These are phyloP conservation scores for Rhea pennata DNA, from an alignment of 2,113 vertebrate species.

Conservation along the genomic window DNA sequence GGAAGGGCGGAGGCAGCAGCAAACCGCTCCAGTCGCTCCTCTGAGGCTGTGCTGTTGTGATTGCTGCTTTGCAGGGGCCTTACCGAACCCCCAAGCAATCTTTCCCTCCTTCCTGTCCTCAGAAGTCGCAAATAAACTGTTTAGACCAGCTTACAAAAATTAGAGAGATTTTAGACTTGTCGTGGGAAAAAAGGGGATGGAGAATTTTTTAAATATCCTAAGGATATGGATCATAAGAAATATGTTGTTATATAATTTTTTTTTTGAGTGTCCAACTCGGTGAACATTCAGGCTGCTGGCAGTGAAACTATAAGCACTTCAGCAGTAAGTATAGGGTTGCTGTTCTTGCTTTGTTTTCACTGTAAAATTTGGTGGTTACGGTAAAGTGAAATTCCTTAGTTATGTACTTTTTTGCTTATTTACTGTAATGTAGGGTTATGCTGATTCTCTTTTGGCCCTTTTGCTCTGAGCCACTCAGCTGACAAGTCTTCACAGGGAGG, in stretches of 20 bases:
- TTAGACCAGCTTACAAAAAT: neutral
- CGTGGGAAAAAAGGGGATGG: neutral
- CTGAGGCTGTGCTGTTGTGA: neutral
- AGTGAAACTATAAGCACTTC: neutral
- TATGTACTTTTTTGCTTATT: neutral
- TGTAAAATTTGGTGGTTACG: neutral
- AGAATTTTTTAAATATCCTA: neutral
- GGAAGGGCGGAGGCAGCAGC: neutral
- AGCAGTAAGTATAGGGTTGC: neutral
- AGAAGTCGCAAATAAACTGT: neutral
- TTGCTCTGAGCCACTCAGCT: neutral
- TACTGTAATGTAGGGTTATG: neutral
- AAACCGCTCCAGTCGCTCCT: neutral
- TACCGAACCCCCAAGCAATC: neutral
- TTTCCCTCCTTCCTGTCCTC: neutral
- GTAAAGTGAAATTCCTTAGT: neutral
- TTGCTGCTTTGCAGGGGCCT: neutral
- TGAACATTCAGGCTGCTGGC: neutral
- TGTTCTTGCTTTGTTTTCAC: neutral
- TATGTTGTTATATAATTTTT: neutral
- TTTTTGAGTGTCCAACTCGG: neutral
- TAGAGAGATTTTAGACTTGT: neutral
- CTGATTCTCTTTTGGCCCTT: neutral
- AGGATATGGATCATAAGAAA: neutral
- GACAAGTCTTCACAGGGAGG: neutral